Percentiles rank a stretch among this genome's conserved stretches.
Conservation (phyloP, 2,113 vertebrate species). For the Suncus etruscus region DNA sequence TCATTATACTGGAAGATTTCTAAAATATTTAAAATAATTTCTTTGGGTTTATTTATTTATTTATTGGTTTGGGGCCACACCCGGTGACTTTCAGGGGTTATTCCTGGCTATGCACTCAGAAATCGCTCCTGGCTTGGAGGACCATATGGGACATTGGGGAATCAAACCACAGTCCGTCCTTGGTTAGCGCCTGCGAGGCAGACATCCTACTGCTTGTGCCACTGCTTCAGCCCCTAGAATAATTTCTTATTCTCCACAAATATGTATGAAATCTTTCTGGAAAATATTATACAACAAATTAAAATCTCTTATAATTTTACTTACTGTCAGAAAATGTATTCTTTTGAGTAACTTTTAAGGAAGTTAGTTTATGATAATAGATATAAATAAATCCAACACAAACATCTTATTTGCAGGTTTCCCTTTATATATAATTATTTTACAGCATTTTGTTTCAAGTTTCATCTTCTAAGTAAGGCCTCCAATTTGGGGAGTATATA, state of each 20-base stretch:
- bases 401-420: conserved; percentile 55
- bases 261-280: conserved; percentile 46
- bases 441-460: conserved; percentile 66
- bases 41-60: background rate
- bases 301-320: conserved; percentile 30
- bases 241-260: conserved; percentile 61
- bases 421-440: conserved; percentile 27
- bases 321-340: conserved; percentile 71
- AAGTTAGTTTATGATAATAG: conserved; percentile 61
- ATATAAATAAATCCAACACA: conserved; percentile 51
- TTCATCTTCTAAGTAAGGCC: conserved; percentile 72
- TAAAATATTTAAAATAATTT: too few species aligned
- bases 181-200: too few species aligned
- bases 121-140: too few species aligned
- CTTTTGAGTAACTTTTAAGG: conserved; percentile 16
- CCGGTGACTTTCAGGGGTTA: too few species aligned
- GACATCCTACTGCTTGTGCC: too few species aligned
- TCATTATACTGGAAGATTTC: background rate
- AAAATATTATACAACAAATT: conserved; percentile 40
- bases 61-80: too few species aligned
- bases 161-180: too few species aligned
- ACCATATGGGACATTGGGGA: too few species aligned
- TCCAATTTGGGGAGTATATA: conserved; percentile 51
- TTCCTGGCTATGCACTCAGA: too few species aligned
- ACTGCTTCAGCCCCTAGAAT: background rate